phyloP scores from a whole-genome alignment of 2,888 invertebrate genomes.

The Xanthia icteritia region DNA sequence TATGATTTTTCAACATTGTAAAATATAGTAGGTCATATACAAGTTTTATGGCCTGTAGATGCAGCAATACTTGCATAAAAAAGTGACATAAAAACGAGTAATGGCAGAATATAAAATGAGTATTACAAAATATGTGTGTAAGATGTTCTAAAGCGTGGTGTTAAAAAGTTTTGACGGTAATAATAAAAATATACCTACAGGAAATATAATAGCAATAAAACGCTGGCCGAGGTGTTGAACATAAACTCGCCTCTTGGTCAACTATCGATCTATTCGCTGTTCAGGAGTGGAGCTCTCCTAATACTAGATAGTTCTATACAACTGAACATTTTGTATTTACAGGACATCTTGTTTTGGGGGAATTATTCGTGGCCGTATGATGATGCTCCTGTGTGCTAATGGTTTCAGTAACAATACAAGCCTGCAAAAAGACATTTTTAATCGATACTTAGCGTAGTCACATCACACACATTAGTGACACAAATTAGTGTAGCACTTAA shows the following conservation, averaged over 20 bases:
- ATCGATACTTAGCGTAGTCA: not conserved
- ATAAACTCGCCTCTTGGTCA: not conserved
- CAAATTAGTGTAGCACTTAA: not conserved
- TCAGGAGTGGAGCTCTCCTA: not conserved
- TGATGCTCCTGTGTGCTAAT: not conserved
- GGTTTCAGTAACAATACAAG: not conserved
- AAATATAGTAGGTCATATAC: constrained; percentile 18
- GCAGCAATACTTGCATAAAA: constrained; percentile 20
- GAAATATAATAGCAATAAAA: constrained; percentile 31
- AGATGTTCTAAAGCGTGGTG: not conserved
- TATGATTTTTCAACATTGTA: constrained; percentile 4
- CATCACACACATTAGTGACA: too few relatives aligned
- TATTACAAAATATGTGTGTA: not conserved
- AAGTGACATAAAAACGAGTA: not conserved
- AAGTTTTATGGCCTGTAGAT: constrained; percentile 5
- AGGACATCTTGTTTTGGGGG: not conserved
- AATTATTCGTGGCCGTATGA: not conserved
- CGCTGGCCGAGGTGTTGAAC: not conserved
- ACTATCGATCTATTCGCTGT: not conserved
- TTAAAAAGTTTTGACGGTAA: not conserved
- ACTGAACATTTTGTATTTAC: not conserved
- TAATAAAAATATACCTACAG: constrained; percentile 11
- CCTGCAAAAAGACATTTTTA: too few relatives aligned
- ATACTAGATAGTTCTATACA: not conserved
- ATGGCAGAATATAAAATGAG: not conserved